Conservation (phyloP, 2,113 vertebrate genomes). For the Odocoileus hemionus region DNA sequence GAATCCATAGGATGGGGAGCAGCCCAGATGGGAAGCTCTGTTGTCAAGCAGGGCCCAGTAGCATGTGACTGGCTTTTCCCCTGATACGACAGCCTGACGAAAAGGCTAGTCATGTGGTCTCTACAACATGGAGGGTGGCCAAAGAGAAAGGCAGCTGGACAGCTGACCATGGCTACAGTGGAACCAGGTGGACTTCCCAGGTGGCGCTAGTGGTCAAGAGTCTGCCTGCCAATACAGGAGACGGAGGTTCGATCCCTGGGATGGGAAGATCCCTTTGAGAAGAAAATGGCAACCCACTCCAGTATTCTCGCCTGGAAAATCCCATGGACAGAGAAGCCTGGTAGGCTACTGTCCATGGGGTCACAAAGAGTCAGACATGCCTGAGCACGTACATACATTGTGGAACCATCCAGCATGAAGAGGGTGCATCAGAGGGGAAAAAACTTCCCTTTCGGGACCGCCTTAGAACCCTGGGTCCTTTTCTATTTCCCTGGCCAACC, state of each 20-base stretch:
- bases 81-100: rapidly evolving
- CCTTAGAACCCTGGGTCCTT: neutral
- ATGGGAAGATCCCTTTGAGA: neutral
- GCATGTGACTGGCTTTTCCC: rapidly evolving
- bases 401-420: rapidly evolving
- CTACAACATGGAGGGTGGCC: rapidly evolving
- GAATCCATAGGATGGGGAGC: rapidly evolving
- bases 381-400: neutral
- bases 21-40: neutral
- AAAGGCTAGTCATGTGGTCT: neutral
- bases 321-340: neutral
- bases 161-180: rapidly evolving
- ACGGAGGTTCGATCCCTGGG: neutral
- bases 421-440: too few species aligned
- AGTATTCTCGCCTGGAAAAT: neutral
- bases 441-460: too few species aligned
- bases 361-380: neutral
- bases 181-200: neutral
- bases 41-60: neutral
- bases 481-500: neutral
- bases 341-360: neutral
- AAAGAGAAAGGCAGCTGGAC: neutral
- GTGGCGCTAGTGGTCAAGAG: neutral
- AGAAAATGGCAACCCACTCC: neutral
- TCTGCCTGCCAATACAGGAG: neutral